Evolutionary conservation across 2,113 vertebrate species (phyloP), one percentile per base, ranked within the genome.

Genomic region (Hypocryptadius cinnamomeus): DNA sequence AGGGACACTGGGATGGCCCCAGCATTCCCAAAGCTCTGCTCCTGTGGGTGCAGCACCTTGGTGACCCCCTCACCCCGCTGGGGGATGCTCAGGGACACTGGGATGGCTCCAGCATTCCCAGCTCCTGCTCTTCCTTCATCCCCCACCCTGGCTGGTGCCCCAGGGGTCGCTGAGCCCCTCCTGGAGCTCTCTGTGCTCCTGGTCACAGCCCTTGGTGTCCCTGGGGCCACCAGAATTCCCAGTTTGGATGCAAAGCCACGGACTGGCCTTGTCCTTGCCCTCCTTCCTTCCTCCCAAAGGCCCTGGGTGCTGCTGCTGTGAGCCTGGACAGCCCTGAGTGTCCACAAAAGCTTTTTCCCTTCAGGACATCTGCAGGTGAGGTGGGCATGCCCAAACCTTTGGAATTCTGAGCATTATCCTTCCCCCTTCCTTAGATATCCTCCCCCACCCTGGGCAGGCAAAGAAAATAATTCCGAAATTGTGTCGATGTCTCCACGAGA

Each of bases 161-260:
- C 40, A 40, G 30, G 88, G 33, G 19, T 18, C 40, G 33, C 72
- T 8, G 33, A 60, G 61, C 64, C 19, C 19, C 25, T 72, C 20
- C 50, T 20, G 48, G 7, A 16, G 31, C 54, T 68, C 51, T 4
- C 23, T n/a, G 23, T 25, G 30, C 53, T 60, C 21, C 44, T 45
- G 48, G 33, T 22, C 35, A 7, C 8, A 1, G 35, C 23, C 11
- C 54, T 27, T 1, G 19, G 5, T 27, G 51, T 48, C 42, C 22
- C 53, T 40, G 18, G 47, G 15, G 47, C 31, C 18, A 2, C 31
- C 69, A 19, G 27, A 15, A 6, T 28, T 61, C 28, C 30, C 23
- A 20, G 0, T 13, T 23, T 10, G 37, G 14, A 2, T 25, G 21
- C 11, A 10, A 10, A 57, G 17, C 31, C 27, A 0, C 3, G 2